Evolutionary conservation across 2,888 invertebrate genomes (phyloP).

Genomic region (Busseola fusca): DNA sequence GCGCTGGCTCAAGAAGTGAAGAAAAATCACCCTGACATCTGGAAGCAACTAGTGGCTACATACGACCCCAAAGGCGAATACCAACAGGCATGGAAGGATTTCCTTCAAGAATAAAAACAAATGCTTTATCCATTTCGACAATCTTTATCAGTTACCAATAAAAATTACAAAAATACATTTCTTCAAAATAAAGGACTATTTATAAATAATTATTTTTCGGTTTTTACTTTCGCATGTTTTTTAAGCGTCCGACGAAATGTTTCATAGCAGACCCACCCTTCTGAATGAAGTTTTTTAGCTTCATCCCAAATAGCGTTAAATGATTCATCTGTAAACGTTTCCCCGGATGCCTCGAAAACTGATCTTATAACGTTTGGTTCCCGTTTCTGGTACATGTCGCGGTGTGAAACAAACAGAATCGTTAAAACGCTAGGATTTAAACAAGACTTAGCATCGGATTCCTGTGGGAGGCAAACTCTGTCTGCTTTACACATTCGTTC

Average conservation of each 20-base stretch:
- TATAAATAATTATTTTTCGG: conserved; percentile 2
- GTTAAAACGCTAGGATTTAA: conserved; percentile 78
- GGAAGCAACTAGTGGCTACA: conserved; percentile 85
- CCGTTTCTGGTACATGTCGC: conserved; percentile 80
- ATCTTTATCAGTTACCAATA: conserved; percentile 16
- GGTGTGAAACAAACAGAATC: conserved; percentile 75
- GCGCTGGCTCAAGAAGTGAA: conserved; percentile 89
- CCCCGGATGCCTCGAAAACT: conserved; percentile 88
- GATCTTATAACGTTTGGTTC: conserved; percentile 76
- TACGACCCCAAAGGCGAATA: conserved; percentile 90
- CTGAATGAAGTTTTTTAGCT: conserved; percentile 84
- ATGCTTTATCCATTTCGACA: neutral
- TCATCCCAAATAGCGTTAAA: conserved; percentile 87
- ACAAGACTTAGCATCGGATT: conserved; percentile 77
- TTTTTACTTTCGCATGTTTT: conserved; percentile 41
- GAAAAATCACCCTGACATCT: conserved; percentile 87
- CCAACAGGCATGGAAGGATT: conserved; percentile 79
- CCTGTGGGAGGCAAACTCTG: conserved; percentile 75
- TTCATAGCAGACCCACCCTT: conserved; percentile 88
- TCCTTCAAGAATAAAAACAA: conserved; percentile 54
- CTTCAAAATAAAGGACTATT: conserved; percentile 34
- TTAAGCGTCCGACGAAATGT: conserved; percentile 81
- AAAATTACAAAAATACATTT: conserved; percentile 7
- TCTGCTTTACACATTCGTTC: conserved; percentile 72
- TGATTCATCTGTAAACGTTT: conserved; percentile 82